Evolutionary conservation across 2,888 invertebrate species (phyloP), one percentile per base, ranked within the genome.

Genomic region (Pardosa pseudoannulata): DNA sequence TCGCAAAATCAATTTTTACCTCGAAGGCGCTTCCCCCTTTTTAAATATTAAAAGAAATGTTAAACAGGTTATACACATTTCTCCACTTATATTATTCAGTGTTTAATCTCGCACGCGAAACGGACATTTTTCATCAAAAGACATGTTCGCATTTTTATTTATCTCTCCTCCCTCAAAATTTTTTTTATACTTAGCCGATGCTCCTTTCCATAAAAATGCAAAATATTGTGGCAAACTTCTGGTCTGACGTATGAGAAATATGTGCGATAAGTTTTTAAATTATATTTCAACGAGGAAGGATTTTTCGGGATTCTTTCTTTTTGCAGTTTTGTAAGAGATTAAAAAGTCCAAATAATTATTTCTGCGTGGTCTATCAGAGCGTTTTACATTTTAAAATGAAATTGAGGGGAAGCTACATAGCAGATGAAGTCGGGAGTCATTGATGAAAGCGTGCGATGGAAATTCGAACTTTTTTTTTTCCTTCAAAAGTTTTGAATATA

Each of bases 21-120:
- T 46, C 13, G 1, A 13, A 16, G 41, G 9, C 41, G 6, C 41
- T 46, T 16, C n/a, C 41, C 16, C 56, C 23, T 56, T 28, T 39
- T 64, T 75, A 71, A 75, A 82, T 82, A 82, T 82, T 75, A 82
- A 82, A 27, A 70, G 81, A 75, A 82, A 82, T 75, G 81, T 82
- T 75, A 82, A 75, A 75, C 75, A 74, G 81, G 81, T 81, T 74
- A 68, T 27, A 27, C 41, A 65, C 41, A 70, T 82, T 82, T 70
- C 70, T 50, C 62, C 64, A 62, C 68, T 82, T 62, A 62, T 56
- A 82, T 82, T 82, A 82, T 72, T 72, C 71, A 46, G 27, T 46
- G 75, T 70, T 62, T 31, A 70, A 71, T 75, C 75, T 75, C 46
- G 70, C 81, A 82, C 81, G 75, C 75, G n/a, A 82, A 64, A 75